A percentile compares a stretch with the other conserved stretches of the same genome.
Evolutionary conservation across 2,113 vertebrate genomes (phyloP).

Genomic region (Euleptes europaea): DNA sequence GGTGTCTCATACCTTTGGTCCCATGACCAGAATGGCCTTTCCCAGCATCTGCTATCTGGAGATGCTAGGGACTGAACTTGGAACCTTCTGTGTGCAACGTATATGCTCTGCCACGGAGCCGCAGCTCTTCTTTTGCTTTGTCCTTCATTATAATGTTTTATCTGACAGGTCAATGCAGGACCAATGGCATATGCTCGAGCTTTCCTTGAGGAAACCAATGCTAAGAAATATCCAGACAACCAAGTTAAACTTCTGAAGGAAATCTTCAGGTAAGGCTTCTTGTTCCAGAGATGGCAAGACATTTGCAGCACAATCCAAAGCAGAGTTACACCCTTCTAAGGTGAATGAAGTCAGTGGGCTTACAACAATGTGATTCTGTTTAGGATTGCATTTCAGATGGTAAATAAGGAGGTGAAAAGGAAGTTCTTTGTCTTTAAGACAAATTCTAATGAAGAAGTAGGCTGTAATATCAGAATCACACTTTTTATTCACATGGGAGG

Average conservation of each 20-base stretch:
- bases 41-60: too few species aligned
- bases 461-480: neutral
- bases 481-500: neutral
- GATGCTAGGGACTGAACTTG: too few species aligned
- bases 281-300: neutral
- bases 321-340: too few species aligned
- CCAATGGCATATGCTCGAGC: constrained; percentile 98
- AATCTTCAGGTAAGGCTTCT: constrained; percentile 90
- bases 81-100: too few species aligned
- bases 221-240: constrained; percentile 97
- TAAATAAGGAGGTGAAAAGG: neutral
- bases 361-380: too few species aligned
- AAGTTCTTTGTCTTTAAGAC: neutral
- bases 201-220: constrained; percentile 96
- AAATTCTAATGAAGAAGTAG: neutral
- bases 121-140: neutral
- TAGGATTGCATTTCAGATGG: neutral
- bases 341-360: too few species aligned
- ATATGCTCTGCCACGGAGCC: too few species aligned
- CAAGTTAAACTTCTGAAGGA: constrained; percentile 97
- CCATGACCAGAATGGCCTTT: too few species aligned
- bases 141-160: constrained; percentile 2
- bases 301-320: neutral
- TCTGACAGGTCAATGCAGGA: constrained; percentile 90
- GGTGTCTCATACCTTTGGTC: too few species aligned